Percentiles rank a stretch among this genome's conserved stretches.
Evolutionary conservation across 2,888 invertebrate species (phyloP).

Genomic region (Melolontha melolontha): DNA sequence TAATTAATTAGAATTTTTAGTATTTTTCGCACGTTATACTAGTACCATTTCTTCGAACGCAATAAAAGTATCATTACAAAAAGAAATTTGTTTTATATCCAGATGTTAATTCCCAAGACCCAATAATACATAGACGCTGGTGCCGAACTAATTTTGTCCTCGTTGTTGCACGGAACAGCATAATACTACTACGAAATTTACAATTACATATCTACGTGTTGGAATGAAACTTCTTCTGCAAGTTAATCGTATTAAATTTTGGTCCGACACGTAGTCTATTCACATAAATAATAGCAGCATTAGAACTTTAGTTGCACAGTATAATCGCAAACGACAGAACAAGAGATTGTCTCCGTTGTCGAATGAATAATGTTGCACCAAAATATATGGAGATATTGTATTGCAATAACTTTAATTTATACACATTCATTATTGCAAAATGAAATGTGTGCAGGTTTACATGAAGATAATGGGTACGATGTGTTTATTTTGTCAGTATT

Average conservation of each 20-base stretch:
- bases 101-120: not conserved
- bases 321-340: constrained; percentile 3
- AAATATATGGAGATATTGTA: not conserved
- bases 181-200: constrained; percentile 9
- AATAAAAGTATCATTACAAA: too few species aligned
- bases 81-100: not conserved
- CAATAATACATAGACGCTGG: not conserved
- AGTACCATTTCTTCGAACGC: too few species aligned
- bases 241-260: constrained; percentile 23
- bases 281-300: constrained; percentile 17
- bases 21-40: too few species aligned
- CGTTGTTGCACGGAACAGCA: not conserved
- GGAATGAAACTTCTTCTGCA: constrained; percentile 8
- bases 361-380: constrained; percentile 8
- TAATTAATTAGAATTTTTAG: too few species aligned
- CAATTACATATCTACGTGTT: not conserved
- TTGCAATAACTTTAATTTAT: not conserved
- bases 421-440: too few species aligned
- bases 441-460: too few species aligned
- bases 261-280: not conserved
- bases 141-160: not conserved
- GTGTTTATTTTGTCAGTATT: too few species aligned
- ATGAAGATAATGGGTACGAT: too few species aligned
- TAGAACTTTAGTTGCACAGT: constrained; percentile 14
- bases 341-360: not conserved